A percentile compares a stretch with the other conserved stretches of the same genome.
Evolutionary conservation across 2,888 invertebrate species (phyloP).

Genomic region (Amblyjoppa proteus): DNA sequence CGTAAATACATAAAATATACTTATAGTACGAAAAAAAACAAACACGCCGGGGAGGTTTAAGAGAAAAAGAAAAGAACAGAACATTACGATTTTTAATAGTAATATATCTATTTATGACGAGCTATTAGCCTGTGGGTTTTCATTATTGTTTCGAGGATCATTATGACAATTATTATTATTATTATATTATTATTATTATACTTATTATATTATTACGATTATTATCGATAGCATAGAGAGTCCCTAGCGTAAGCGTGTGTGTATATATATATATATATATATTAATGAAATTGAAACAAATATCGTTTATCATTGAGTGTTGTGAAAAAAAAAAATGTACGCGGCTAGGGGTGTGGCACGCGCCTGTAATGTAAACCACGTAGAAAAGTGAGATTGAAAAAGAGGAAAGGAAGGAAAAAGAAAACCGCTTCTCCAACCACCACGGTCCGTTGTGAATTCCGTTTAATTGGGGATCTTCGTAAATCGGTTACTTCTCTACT

Average conservation of each 20-base stretch:
- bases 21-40: slow-evolving; percentile 62
- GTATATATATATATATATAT: slow-evolving; percentile 33
- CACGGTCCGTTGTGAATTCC: slow-evolving; percentile 9
- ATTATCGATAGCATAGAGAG: slow-evolving; percentile 31
- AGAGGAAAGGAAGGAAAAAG: background rate
- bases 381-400: slow-evolving; percentile 41
- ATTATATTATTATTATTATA: slow-evolving; percentile 7
- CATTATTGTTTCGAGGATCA: slow-evolving; percentile 67
- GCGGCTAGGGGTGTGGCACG: slow-evolving; percentile 67
- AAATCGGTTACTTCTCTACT: slow-evolving; percentile 14
- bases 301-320: slow-evolving; percentile 72
- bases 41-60: slow-evolving; percentile 45
- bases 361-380: slow-evolving; percentile 64
- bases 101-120: slow-evolving; percentile 70
- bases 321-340: slow-evolving; percentile 65
- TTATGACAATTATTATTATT: slow-evolving; percentile 51
- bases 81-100: slow-evolving; percentile 66
- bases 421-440: slow-evolving; percentile 2
- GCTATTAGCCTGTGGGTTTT: slow-evolving; percentile 66
- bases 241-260: slow-evolving; percentile 63
- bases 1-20: slow-evolving; percentile 57
- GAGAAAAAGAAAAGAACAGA: slow-evolving; percentile 35
- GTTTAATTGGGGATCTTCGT: slow-evolving; percentile 35
- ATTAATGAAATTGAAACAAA: slow-evolving; percentile 68
- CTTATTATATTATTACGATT: slow-evolving; percentile 23